These are phyloP conservation scores for Hydrolagus affinis DNA, from an alignment of 2,113 vertebrate genomes.

Conservation along the genomic window DNA sequence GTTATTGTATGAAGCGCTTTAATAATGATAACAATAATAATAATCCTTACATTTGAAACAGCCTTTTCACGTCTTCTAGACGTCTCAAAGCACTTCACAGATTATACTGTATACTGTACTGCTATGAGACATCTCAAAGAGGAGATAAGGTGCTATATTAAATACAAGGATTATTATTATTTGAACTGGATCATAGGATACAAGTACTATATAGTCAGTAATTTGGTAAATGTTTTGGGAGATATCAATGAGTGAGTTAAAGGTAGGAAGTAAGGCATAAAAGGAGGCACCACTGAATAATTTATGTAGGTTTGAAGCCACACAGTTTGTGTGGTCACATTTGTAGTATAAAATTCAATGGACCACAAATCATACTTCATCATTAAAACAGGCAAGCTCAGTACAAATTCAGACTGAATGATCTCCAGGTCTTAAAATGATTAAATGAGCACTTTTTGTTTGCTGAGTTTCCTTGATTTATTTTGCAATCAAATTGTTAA, in stretches of 20 bases:
- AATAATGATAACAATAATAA: too few species aligned
- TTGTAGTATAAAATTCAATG: background rate
- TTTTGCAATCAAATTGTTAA: background rate
- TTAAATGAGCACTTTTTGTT: constrained; percentile 22
- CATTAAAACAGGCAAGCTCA: background rate
- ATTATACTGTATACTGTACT: too few species aligned
- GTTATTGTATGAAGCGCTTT: too few species aligned
- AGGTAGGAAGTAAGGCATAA: background rate
- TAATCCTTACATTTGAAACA: too few species aligned
- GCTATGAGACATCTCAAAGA: too few species aligned
- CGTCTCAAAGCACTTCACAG: too few species aligned
- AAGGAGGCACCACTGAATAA: background rate
- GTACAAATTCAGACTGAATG: background rate
- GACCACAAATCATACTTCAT: background rate
- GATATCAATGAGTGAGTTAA: background rate
- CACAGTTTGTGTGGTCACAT: background rate
- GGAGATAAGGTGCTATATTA: too few species aligned
- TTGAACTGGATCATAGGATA: too few species aligned
- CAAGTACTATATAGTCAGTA: too few species aligned
- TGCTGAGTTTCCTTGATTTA: constrained; percentile 10
- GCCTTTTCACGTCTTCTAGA: too few species aligned
- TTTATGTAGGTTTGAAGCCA: background rate
- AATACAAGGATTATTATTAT: too few species aligned
- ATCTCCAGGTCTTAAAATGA: constrained; percentile 6
- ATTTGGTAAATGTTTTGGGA: background rate